Evolutionary conservation across 1,140 invertebrate genomes (phyloP), one percentile per base, ranked within the genome.

Genomic region (Micrasema longulum): DNA sequence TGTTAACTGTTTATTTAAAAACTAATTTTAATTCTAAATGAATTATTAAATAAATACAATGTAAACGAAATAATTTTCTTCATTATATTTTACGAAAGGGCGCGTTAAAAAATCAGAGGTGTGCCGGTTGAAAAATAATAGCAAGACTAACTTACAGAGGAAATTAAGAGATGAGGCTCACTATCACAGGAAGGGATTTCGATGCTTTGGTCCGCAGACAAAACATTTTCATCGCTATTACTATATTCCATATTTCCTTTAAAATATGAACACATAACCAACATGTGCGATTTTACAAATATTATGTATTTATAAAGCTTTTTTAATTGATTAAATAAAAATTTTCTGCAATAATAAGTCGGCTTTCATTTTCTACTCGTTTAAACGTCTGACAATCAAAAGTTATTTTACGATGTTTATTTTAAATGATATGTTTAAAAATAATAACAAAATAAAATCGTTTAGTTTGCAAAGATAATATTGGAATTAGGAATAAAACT

Each of bases 101-200:
- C n/a, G 43, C 4, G 18, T 45, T 45, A 6, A 6, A 9, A 14
- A 14, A 14, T 45, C 11, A 23, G 22, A 22, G 16, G 18, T 14
- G 12, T 63, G 60, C 36, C 20, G 16, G 3, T 36, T 47, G n/a
- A 12, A 0, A 50, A 66, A 50, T 36, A n/a, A 16, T 35, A 14
- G 10, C 9, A 31, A 31, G 16, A n/a, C 18, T 1, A 22, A 68
- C 64, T 55, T 63, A 72, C 71, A 35, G 64, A 31, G 22, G 71
- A 60, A 62, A 72, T 68, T 10, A 72, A 52, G 45, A 72, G 26
- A 36, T 72, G 71, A 7, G 71, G 71, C 11, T 67, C 64, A 12
- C 50, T 22, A 18, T 67, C 64, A 14, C 55, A 60, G 11, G 71
- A 41, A 1, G 71, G 71, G n/a, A 66, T 45, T 43, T 60, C 43